Evolutionary conservation across 2,113 vertebrate species (phyloP).

Genomic region (Regulus satrapa): DNA sequence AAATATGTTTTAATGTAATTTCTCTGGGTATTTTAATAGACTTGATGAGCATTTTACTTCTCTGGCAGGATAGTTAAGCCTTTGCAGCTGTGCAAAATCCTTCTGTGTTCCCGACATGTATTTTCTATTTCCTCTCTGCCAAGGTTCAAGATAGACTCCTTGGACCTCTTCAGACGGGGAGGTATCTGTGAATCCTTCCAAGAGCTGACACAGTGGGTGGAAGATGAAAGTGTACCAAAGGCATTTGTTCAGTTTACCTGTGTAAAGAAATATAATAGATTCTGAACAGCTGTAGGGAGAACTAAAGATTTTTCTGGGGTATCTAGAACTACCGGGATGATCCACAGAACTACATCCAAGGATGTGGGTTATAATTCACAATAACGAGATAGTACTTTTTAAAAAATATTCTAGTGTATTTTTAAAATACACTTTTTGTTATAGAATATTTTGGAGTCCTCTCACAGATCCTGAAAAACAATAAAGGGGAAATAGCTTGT

Average conservation of each 20-base stretch:
- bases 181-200: background rate
- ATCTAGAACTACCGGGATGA: background rate
- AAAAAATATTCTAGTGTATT: too few species aligned
- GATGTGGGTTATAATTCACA: background rate
- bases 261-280: fast-evolving
- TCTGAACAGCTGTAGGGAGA: background rate
- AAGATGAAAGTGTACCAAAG: background rate
- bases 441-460: background rate
- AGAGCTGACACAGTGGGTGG: background rate
- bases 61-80: background rate
- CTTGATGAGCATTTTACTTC: background rate
- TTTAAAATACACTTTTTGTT: too few species aligned
- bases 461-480: background rate
- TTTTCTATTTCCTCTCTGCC: background rate
- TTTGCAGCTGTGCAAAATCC: background rate
- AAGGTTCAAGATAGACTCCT: background rate
- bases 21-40: background rate
- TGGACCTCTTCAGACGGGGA: background rate
- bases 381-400: too few species aligned
- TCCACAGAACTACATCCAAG: too few species aligned
- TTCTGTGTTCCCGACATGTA: background rate
- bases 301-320: background rate
- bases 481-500: background rate
- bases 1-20: background rate
- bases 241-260: background rate